These are phyloP conservation scores for Argya squamiceps DNA, from an alignment of 2,797 vertebrate species.

Conservation along the genomic window DNA sequence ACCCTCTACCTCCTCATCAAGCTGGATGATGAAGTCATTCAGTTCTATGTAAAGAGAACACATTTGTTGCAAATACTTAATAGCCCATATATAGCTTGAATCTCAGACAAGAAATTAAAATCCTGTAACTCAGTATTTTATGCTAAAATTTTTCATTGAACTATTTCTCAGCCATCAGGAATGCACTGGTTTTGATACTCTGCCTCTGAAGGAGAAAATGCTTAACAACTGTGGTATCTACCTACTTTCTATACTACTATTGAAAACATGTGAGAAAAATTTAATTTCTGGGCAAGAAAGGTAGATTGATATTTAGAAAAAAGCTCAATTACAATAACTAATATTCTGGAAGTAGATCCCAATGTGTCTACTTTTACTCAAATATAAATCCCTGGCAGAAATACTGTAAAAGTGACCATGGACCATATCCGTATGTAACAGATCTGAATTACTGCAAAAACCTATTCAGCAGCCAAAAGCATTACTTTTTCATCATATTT, in stretches of 20 bases:
- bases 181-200: background rate
- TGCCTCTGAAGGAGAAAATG: constrained; percentile 47
- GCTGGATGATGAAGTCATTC: constrained; percentile 98
- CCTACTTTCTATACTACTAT: background rate
- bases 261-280: background rate
- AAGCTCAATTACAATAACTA: background rate
- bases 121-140: background rate
- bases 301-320: background rate
- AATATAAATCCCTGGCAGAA: background rate
- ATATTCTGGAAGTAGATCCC: background rate
- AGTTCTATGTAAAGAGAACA: constrained; percentile 82
- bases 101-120: background rate
- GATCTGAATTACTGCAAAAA: background rate
- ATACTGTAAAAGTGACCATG: background rate
- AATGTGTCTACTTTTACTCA: background rate
- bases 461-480: background rate
- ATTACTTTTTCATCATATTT: background rate
- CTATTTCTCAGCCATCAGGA: background rate
- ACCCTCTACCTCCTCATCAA: constrained; percentile 97
- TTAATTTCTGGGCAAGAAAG: background rate
- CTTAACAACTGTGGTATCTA: background rate
- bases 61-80: constrained; percentile 65
- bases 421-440: rapidly evolving
- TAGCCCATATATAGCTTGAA: constrained; percentile 15
- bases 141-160: background rate